Base-by-base conservation (phyloP, 2,888 invertebrate genomes). In the Sepiola atlantica region DNA sequence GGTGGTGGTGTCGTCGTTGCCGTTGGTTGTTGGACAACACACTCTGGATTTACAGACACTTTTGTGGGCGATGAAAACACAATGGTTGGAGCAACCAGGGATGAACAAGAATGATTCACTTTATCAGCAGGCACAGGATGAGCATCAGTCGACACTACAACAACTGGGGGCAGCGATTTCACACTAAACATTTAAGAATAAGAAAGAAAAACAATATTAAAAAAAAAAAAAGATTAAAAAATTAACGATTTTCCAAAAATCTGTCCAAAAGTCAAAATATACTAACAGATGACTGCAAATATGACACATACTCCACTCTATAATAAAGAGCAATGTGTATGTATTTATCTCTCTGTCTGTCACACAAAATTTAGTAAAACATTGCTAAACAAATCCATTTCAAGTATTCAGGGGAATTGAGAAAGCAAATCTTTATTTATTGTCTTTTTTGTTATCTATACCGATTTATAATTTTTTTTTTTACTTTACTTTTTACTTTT, bases 81-180 rank as follows among this genome's bases (percentile, higher is more conserved):
- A n/a, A 77, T 77, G n/a, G 77, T 21, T 14, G 77, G 77, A 77
- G 77, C 16, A 77, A 77, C n/a, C 77, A 77, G n/a, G 32, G 77
- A 77, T 77, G 77, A 77, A 32, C 32, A 16, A 77, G 77, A 77
- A 77, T 77, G 77, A 77, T 77, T 77, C 77, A 77, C 14, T 77
- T n/a, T n/a, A 77, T n/a, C 77, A 77, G 77, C 77, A 77, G 77
- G 77, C 77, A 77, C n/a, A 77, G 77, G 77, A 77, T n/a, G 32
- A n/a, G n/a, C 16, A 0, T 77, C 77, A 77, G 77, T 77, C 77
- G n/a, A n/a, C 77, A 77, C 32, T 77, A 77, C 77, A 77, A 77
- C 77, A n/a, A 77, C 77, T 18, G 77, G 77, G 14, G 77, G 77
- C 77, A 77, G n/a, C n/a, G n/a, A n/a, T 77, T 77, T 77, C 77